These are phyloP conservation scores for Clarias fuscus DNA, from an alignment of 2,797 vertebrate species.

Conservation along the genomic window DNA sequence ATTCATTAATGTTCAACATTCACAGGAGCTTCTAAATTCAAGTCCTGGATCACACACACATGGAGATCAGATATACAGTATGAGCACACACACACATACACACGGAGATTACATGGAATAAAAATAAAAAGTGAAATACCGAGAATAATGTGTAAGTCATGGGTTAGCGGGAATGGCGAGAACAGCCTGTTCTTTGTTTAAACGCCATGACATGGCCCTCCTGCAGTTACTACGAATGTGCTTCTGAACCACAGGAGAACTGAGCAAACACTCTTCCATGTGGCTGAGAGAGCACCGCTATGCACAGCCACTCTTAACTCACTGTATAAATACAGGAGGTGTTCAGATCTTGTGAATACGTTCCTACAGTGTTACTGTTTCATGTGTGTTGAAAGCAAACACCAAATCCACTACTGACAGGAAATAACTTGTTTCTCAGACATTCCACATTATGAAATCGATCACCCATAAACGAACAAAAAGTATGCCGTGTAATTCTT, in stretches of 20 bases:
- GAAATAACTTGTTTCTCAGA: background rate
- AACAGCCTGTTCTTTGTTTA: conserved; percentile 54
- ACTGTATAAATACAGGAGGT: too few species aligned
- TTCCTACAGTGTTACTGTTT: background rate
- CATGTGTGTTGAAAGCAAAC: background rate
- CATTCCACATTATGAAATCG: background rate
- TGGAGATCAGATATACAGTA: background rate
- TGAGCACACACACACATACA: conserved; percentile 3
- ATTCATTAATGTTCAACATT: background rate
- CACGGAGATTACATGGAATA: background rate
- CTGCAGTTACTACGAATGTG: conserved; percentile 40
- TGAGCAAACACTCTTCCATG: conserved; percentile 44
- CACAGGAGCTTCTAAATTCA: background rate
- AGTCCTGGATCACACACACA: background rate
- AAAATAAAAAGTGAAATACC: conserved; percentile 36
- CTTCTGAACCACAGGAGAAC: conserved; percentile 48
- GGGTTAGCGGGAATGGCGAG: conserved; percentile 33
- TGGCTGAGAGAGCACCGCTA: background rate
- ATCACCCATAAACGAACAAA: background rate
- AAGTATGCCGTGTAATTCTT: background rate
- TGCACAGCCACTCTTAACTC: background rate
- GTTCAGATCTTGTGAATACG: too few species aligned
- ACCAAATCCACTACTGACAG: background rate
- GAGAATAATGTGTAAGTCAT: conserved; percentile 22
- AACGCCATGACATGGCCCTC: conserved; percentile 37